Evolutionary conservation across 2,113 vertebrate genomes (phyloP), one percentile per base, ranked within the genome.

Genomic region (Thunnus thynnus): DNA sequence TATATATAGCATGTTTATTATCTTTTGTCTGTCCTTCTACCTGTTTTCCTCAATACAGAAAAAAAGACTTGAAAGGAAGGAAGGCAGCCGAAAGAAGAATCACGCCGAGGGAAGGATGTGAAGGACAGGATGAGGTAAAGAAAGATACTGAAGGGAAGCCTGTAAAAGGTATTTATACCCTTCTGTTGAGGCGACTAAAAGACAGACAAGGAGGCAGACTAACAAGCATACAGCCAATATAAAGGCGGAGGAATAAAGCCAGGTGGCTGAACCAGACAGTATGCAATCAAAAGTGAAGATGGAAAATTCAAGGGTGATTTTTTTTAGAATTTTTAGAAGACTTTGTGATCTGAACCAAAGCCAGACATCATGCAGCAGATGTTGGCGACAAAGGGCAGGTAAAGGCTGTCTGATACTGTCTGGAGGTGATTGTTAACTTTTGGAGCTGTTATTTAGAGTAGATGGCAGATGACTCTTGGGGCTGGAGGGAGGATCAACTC

Each of bases 141-240:
- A 90, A 90, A 83, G 79, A 89, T 80, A 80, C 71, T 72, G 51
- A 36, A 84, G 84, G 84, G 72, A 90, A 82, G 25, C 70, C 67
- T 92, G 82, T 87, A 76, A 86, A 92, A 86, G 76, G 84, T 90
- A 90, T 94, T 93, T 90, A 88, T 90, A 91, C 84, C 47, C 72
- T 78, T 60, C 68, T 50, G 73, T 66, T 80, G 67, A 86, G 76
- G 16, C 14, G 2, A 61, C 54, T 67, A 58, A 71, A 75, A 66
- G 72, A 77, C 78, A 67, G 79, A 78, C 73, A 65, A 77, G 55
- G 65, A 80, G 78, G 66, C 82, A 55, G 68, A 86, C 78, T 82
- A 74, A 90, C 76, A 86, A 83, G 75, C 69, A 6, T 54, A 60
- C 44, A 71, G 57, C 62, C 66, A 67, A 70, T 65, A 80, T 8